Conservation (phyloP, 2,888 invertebrate genomes). For the Allophyes oxyacanthae region DNA sequence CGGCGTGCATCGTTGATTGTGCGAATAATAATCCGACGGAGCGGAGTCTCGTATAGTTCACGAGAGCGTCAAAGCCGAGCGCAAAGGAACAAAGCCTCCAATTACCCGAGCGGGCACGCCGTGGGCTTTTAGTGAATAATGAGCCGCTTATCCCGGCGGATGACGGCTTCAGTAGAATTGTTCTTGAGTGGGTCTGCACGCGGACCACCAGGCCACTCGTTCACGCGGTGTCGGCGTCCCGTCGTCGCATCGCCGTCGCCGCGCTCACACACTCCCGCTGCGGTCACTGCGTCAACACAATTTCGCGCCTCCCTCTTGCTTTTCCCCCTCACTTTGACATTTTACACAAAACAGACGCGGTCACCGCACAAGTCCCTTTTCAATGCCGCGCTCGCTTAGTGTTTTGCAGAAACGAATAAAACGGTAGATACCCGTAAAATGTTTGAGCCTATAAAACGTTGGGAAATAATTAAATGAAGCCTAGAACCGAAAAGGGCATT, state of each 20-base stretch:
- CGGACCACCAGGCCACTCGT: constrained; percentile 72
- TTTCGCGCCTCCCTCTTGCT: constrained; percentile 71
- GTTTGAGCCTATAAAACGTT: constrained; percentile 31
- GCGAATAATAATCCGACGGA: constrained; percentile 81
- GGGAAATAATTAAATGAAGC: constrained; percentile 21
- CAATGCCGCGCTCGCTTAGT: constrained; percentile 62
- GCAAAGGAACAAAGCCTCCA: constrained; percentile 88
- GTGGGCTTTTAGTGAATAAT: constrained; percentile 89
- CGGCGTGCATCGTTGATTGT: constrained; percentile 80
- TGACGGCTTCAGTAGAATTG: constrained; percentile 84
- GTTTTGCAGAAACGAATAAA: constrained; percentile 47
- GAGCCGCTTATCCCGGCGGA: constrained; percentile 85
- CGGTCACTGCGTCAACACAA: constrained; percentile 81
- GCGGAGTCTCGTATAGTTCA: constrained; percentile 74
- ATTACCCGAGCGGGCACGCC: constrained; percentile 86
- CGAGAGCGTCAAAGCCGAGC: constrained; percentile 81
- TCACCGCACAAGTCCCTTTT: constrained; percentile 76
- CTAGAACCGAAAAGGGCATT: constrained; percentile 12
- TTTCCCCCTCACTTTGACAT: constrained; percentile 82
- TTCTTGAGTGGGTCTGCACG: constrained; percentile 76
- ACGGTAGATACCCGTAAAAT: constrained; percentile 32
- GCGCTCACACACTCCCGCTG: constrained; percentile 55
- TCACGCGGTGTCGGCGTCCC: constrained; percentile 12
- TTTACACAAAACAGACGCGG: constrained; percentile 80
- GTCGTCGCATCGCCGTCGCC: constrained; percentile 18